phyloP scores from a whole-genome alignment of 1,140 invertebrate species.

The Zaprionus nigranus region DNA sequence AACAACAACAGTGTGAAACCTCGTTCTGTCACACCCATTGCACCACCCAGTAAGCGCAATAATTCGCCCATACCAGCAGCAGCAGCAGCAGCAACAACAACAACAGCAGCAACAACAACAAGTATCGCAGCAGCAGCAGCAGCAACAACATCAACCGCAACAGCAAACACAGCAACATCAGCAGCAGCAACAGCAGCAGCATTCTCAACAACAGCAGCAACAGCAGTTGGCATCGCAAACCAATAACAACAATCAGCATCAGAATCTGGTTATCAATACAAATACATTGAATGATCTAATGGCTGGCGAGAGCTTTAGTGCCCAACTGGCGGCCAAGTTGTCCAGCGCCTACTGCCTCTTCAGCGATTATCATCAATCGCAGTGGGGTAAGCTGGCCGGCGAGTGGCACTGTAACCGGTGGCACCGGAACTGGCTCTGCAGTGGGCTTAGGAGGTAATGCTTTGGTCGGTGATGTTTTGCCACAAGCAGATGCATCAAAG shows the following conservation, averaged over 20 bases:
- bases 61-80: conserved; percentile 50
- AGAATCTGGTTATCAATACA: conserved; percentile 73
- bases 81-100: conserved; percentile 26
- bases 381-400: conserved; percentile 86
- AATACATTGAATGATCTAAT: conserved; percentile 61
- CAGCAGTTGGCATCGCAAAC: conserved; percentile 22
- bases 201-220: conserved; percentile 40
- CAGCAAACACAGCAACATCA: conserved; percentile 14
- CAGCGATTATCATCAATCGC: conserved; percentile 89
- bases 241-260: conserved; percentile 28
- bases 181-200: conserved; percentile 23
- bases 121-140: conserved; percentile 17
- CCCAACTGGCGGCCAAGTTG: conserved; percentile 71
- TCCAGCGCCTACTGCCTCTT: conserved; percentile 91
- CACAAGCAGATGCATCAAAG: conserved; percentile 90
- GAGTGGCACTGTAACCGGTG: conserved; percentile 84
- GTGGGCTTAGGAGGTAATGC: conserved; percentile 72
- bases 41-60: conserved; percentile 66
- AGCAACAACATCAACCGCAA: conserved; percentile 29
- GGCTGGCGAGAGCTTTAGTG: conserved; percentile 61
- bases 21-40: conserved; percentile 69
- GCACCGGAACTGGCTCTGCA: conserved; percentile 72
- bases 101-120: neutral
- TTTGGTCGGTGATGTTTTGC: conserved; percentile 86
- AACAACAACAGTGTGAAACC: conserved; percentile 42